A percentile compares a stretch with the other conserved stretches of the same genome.
phyloP scores from a whole-genome alignment of 37 sponge, comb jelly and placozoan genomes.

The Theonella swinhoei region DNA sequence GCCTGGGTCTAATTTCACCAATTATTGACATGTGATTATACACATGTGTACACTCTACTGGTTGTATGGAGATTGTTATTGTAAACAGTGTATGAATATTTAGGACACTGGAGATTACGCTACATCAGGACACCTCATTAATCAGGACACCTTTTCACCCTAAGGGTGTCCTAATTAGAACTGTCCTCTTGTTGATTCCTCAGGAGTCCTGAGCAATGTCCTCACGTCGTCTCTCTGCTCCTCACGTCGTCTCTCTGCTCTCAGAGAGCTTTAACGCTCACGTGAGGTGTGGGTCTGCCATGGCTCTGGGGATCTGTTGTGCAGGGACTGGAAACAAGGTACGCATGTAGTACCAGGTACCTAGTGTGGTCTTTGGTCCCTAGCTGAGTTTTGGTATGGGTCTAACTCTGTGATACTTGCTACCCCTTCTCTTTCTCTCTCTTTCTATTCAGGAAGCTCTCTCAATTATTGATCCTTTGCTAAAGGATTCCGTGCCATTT shows the following conservation, averaged over 20 bases:
- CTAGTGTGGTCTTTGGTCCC: background rate
- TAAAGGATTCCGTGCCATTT: conserved; percentile 85
- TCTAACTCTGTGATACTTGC: background rate
- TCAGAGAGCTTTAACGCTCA: conserved; percentile 99
- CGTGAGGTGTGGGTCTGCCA: conserved; percentile 92
- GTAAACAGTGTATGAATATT: no score
- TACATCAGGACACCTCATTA: no score
- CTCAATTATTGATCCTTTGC: conserved; percentile 87
- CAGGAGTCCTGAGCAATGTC: conserved; percentile 94
- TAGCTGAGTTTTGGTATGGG: background rate
- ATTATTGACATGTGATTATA: no score
- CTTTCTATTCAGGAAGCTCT: conserved; percentile 77
- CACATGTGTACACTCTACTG: no score
- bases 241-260: conserved; percentile 90
- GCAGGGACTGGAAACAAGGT: conserved; percentile 95
- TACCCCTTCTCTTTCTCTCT: background rate
- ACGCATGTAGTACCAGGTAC: background rate
- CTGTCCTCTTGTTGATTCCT: no score
- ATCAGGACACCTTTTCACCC: no score
- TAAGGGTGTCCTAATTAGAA: no score
- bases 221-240: conserved; percentile 90
- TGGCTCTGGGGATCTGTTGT: conserved; percentile 98
- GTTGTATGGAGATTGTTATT: no score
- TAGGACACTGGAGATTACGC: no score
- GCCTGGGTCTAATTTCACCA: no score